Percentiles rank a stretch among this genome's conserved stretches.
Evolutionary conservation across 2,888 invertebrate species (phyloP).

Genomic region (Eumerus sabulonum): DNA sequence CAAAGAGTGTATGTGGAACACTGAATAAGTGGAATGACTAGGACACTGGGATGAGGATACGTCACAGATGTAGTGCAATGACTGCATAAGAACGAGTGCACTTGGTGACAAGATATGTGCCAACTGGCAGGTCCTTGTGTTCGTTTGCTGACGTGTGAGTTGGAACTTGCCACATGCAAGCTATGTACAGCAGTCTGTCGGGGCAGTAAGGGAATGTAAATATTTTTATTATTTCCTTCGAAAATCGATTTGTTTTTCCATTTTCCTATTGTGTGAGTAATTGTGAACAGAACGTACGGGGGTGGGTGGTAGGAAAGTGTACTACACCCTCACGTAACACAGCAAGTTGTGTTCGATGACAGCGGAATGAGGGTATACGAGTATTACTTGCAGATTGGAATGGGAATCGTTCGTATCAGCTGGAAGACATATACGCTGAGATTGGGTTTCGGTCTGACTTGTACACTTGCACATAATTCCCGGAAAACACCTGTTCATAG

Average conservation of each 20-base stretch:
- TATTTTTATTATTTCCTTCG: neutral
- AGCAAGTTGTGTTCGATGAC: too few relatives aligned
- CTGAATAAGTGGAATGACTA: slow-evolving; percentile 7
- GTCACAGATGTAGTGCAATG: slow-evolving; percentile 53
- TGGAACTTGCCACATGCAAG: neutral
- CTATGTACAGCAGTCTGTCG: neutral
- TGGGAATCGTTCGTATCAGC: too few relatives aligned
- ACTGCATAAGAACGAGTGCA: slow-evolving; percentile 48
- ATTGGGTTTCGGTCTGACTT: too few relatives aligned
- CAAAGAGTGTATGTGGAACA: slow-evolving; percentile 33
- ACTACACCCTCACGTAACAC: too few relatives aligned
- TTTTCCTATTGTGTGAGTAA: too few relatives aligned
- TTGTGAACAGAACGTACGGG: too few relatives aligned
- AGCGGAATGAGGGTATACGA: too few relatives aligned
- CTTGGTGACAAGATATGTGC: slow-evolving; percentile 47
- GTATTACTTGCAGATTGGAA: too few relatives aligned
- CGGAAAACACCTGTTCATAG: too few relatives aligned
- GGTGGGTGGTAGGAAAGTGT: too few relatives aligned
- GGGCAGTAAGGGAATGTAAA: neutral
- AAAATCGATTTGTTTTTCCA: slow-evolving; percentile 7
- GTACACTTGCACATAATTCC: too few relatives aligned
- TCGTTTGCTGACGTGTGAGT: neutral
- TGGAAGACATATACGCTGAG: too few relatives aligned
- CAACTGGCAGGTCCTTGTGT: slow-evolving; percentile 45
- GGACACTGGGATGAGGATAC: slow-evolving; percentile 40